A percentile compares a stretch with the other conserved stretches of the same genome.
Evolutionary conservation across 1,140 invertebrate species (phyloP).

Genomic region (Drosophila sp.): DNA sequence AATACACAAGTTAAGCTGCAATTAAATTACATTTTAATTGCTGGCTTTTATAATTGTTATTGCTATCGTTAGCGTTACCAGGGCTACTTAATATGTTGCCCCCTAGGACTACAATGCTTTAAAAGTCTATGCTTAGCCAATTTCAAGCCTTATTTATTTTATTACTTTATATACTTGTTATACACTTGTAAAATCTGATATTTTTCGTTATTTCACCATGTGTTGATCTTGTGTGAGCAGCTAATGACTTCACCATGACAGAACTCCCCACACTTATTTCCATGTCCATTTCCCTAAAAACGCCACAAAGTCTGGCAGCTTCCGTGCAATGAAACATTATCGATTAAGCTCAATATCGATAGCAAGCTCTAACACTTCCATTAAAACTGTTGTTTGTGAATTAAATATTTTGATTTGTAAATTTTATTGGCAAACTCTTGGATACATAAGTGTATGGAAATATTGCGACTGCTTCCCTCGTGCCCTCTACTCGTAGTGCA

Average conservation of each 20-base stretch:
- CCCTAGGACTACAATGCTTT: no score
- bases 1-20: background rate
- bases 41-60: background rate
- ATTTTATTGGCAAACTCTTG: constrained; percentile 75
- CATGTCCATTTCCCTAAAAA: background rate
- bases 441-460: constrained; percentile 40
- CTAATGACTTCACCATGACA: background rate
- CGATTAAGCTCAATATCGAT: background rate
- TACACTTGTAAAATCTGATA: no score
- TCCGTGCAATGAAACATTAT: background rate
- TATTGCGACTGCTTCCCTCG: background rate
- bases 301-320: background rate
- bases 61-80: background rate
- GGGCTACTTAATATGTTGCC: background rate
- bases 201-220: background rate
- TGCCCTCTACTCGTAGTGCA: constrained; percentile 57
- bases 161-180: no score
- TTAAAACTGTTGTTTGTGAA: constrained; percentile 2
- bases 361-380: constrained; percentile 9
- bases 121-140: no score
- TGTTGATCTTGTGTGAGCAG: background rate
- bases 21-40: background rate
- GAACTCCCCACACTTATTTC: background rate
- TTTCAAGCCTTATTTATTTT: no score
- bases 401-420: constrained; percentile 4